A percentile compares a stretch with the other conserved stretches of the same genome.
phyloP scores from a whole-genome alignment of 1,140 invertebrate genomes.

The Pinna nobilis region DNA sequence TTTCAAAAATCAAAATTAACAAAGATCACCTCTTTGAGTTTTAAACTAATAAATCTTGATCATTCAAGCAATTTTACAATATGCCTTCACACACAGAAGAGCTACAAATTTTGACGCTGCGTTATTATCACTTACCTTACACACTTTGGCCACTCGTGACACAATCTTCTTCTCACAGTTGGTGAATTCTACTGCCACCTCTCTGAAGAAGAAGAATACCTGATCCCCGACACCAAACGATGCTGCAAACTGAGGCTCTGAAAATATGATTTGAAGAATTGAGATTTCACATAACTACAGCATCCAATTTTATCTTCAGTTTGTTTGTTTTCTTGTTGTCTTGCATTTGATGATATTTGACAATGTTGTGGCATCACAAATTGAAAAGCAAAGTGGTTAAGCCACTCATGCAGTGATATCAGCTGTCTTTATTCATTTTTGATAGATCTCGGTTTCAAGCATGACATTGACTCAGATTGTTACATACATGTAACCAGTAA shows the following conservation, averaged over 20 bases:
- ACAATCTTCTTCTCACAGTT: constrained; percentile 86
- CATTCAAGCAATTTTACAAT: too few relatives aligned
- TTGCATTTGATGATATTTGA: neutral
- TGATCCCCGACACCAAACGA: constrained; percentile 91
- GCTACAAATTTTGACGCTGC: too few relatives aligned
- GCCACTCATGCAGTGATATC: neutral
- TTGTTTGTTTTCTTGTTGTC: neutral
- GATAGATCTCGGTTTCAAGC: too few relatives aligned
- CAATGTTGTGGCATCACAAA: neutral
- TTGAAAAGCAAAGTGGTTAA: neutral
- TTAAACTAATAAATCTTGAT: too few relatives aligned
- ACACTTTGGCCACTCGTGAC: constrained; percentile 68
- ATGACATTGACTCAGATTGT: too few relatives aligned
- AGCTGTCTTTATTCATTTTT: neutral
- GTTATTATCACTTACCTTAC: constrained; percentile 68
- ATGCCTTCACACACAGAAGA: too few relatives aligned
- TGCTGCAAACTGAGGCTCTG: constrained; percentile 90
- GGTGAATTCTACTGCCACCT: constrained; percentile 91
- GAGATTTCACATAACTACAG: neutral
- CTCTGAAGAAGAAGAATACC: constrained; percentile 93
- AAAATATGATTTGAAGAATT: constrained; percentile 19
- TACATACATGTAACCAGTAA: too few relatives aligned
- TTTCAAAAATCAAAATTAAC: too few relatives aligned
- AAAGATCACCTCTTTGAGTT: too few relatives aligned
- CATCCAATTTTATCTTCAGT: neutral